These are phyloP conservation scores for Drosophila falleni DNA, from an alignment of 2,888 invertebrate species.

Conservation along the genomic window DNA sequence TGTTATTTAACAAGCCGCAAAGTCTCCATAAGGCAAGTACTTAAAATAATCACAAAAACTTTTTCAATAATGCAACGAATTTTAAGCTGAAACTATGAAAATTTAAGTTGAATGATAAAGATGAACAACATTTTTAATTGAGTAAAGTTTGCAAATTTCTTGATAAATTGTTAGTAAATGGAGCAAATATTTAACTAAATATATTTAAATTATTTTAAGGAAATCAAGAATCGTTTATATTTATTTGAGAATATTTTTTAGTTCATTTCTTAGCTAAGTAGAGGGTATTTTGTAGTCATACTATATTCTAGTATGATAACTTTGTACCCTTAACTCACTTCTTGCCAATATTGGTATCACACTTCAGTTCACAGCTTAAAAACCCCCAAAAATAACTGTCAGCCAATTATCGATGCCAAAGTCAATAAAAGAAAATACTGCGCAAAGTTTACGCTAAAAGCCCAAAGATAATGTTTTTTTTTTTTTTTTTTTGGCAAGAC, in stretches of 20 bases:
- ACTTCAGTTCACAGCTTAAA: constrained; percentile 19
- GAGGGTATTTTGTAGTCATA: neutral
- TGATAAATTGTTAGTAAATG: too few relatives aligned
- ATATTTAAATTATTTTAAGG: too few relatives aligned
- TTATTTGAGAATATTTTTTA: too few relatives aligned
- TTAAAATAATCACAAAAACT: neutral
- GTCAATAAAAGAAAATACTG: constrained; percentile 48
- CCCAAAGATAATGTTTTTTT: constrained; percentile 32
- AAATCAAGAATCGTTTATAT: too few relatives aligned
- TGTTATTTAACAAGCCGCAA: constrained; percentile 8
- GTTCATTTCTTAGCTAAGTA: too few relatives aligned
- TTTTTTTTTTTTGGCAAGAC: constrained; percentile 39
- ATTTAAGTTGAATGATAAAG: too few relatives aligned
- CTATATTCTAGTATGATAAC: neutral
- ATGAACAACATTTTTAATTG: too few relatives aligned
- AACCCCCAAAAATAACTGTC: constrained; percentile 7
- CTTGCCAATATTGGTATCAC: constrained; percentile 19
- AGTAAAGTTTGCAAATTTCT: too few relatives aligned
- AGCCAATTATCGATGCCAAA: constrained; percentile 59
- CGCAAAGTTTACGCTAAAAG: constrained; percentile 36
- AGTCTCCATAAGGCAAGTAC: neutral
- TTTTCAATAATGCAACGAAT: neutral
- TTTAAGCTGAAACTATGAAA: neutral
- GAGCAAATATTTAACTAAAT: too few relatives aligned
- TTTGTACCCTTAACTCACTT: neutral